Conservation (phyloP, 2,888 invertebrate genomes). For the Slavum lentiscoides region DNA sequence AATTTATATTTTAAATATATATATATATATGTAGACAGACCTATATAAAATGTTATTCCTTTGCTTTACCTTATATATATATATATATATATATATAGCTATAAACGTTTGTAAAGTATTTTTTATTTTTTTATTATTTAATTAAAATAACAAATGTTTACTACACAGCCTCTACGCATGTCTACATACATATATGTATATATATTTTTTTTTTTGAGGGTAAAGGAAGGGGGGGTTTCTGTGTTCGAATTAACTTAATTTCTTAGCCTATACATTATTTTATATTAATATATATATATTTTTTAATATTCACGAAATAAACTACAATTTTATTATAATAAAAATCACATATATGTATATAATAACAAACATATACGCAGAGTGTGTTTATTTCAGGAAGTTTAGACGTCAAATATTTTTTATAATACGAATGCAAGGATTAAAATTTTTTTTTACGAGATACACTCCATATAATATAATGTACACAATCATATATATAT, state of each 20-base stretch:
- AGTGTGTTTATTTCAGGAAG: neutral
- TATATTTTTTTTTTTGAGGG: too few relatives aligned
- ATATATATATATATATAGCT: neutral
- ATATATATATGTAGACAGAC: neutral
- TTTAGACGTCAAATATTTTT: too few relatives aligned
- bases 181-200: constrained; percentile 25
- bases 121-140: constrained; percentile 5
- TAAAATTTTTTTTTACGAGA: too few relatives aligned
- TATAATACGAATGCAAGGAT: too few relatives aligned
- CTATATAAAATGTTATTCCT: neutral
- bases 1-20: neutral
- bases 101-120: constrained; percentile 18
- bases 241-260: too few relatives aligned
- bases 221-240: too few relatives aligned
- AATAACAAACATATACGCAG: neutral
- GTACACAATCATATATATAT: too few relatives aligned
- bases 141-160: constrained; percentile 14
- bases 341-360: neutral
- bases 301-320: constrained; percentile 20
- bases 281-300: neutral
- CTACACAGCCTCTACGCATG: constrained; percentile 13
- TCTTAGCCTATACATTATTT: neutral
- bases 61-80: neutral
- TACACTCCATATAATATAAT: too few relatives aligned
- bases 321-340: constrained; percentile 32